Percentiles rank a stretch among this genome's conserved stretches.
These are phyloP conservation scores for Aldrovandia affinis DNA, from an alignment of 2,797 vertebrate species.

Conservation along the genomic window DNA sequence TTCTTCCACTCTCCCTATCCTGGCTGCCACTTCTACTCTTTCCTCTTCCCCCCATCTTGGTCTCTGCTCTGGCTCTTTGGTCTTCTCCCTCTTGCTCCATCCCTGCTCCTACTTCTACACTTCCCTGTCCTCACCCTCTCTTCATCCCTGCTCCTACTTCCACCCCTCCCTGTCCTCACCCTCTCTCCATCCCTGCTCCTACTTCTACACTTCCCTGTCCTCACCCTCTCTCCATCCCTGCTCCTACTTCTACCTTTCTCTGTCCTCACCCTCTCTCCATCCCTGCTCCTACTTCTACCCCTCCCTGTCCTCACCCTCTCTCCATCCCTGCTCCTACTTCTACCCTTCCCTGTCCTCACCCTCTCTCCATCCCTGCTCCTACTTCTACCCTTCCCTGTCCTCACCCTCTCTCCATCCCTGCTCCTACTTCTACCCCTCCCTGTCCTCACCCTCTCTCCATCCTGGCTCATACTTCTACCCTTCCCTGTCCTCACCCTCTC, in stretches of 20 bases:
- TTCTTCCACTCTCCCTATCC: neutral
- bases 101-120: constrained; percentile 44
- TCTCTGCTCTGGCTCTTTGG: neutral
- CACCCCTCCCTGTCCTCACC: constrained; percentile 5
- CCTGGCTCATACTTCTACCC: constrained; percentile 69
- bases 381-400: constrained; percentile 26
- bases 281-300: neutral
- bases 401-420: neutral
- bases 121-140: constrained; percentile 60
- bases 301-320: neutral
- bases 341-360: constrained; percentile 7
- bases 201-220: constrained; percentile 57
- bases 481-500: constrained; percentile 62
- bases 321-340: constrained; percentile 31
- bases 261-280: constrained; percentile 34
- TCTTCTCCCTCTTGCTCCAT: neutral
- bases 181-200: constrained; percentile 50
- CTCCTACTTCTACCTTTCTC: neutral
- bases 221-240: constrained; percentile 8
- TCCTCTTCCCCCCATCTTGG: neutral
- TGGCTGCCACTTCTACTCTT: neutral
- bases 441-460: constrained; percentile 61
- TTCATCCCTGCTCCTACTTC: constrained; percentile 59
- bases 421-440: constrained; percentile 56
- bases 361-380: constrained; percentile 50